Percentiles rank a stretch among this genome's conserved stretches.
These are phyloP conservation scores for Atherix ibis DNA, from an alignment of 2,888 invertebrate species.

Conservation along the genomic window DNA sequence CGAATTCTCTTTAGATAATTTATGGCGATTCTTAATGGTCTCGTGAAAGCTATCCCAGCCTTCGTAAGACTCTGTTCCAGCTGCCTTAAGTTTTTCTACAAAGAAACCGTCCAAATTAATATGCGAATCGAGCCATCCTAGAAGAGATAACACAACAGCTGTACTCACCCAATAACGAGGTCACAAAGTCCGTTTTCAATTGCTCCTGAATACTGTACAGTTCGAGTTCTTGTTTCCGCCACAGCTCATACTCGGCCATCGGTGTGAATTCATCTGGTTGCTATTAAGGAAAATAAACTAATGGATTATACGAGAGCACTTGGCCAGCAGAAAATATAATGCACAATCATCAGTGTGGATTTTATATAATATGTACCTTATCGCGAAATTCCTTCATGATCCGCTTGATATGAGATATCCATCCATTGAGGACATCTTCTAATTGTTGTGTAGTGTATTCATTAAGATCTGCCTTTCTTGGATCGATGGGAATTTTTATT, in stretches of 20 bases:
- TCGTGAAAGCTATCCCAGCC: conserved; percentile 20
- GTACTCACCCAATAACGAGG: too few relatives aligned
- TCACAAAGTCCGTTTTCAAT: conserved; percentile 46
- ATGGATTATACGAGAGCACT: not conserved
- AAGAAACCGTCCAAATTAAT: too few relatives aligned
- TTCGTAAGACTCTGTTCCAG: conserved; percentile 15
- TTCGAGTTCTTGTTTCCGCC: conserved; percentile 66
- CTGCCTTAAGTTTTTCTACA: conserved; percentile 32
- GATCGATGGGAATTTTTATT: conserved; percentile 25
- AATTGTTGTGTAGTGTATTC: conserved; percentile 33
- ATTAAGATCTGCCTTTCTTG: conserved; percentile 19
- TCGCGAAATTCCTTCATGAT: conserved; percentile 24
- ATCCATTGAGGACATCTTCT: conserved; percentile 35
- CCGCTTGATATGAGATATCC: conserved; percentile 36
- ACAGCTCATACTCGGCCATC: conserved; percentile 70
- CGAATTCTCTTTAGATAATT: conserved; percentile 28
- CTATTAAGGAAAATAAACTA: conserved; percentile 20
- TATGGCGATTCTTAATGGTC: conserved; percentile 19
- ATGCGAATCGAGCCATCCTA: too few relatives aligned
- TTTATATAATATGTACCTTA: conserved; percentile 14
- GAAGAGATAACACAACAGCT: too few relatives aligned
- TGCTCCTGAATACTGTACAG: conserved; percentile 68
- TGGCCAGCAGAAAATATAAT: too few relatives aligned
- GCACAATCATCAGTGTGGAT: too few relatives aligned
- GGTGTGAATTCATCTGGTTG: conserved; percentile 57